These are phyloP conservation scores for Gibbula magus DNA, from an alignment of 2,888 invertebrate genomes.

Conservation along the genomic window DNA sequence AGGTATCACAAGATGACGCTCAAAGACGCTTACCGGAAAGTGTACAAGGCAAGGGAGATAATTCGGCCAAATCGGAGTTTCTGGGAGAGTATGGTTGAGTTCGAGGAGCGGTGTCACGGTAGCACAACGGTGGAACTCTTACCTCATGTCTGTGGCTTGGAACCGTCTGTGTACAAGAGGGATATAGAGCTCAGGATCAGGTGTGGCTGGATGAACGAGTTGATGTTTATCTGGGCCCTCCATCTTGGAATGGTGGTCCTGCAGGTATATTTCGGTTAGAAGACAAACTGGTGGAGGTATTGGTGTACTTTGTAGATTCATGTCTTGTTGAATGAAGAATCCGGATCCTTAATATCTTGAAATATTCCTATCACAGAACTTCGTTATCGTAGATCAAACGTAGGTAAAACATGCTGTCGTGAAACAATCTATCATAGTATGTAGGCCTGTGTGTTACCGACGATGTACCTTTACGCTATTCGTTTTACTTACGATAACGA, in stretches of 20 bases:
- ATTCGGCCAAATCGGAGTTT: constrained; percentile 59
- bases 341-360: too few relatives aligned
- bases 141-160: constrained; percentile 50
- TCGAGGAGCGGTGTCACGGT: constrained; percentile 47
- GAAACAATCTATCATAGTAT: too few relatives aligned
- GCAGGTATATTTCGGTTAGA: constrained; percentile 36
- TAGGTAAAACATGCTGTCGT: too few relatives aligned
- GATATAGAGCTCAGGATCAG: constrained; percentile 46
- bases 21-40: constrained; percentile 50
- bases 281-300: neutral
- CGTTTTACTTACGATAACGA: too few relatives aligned
- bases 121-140: constrained; percentile 51
- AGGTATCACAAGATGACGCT: constrained; percentile 48
- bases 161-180: constrained; percentile 41
- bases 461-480: too few relatives aligned
- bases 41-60: constrained; percentile 46
- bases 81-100: constrained; percentile 54
- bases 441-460: too few relatives aligned
- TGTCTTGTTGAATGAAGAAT: too few relatives aligned
- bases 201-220: constrained; percentile 51
- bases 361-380: too few relatives aligned
- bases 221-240: constrained; percentile 40
- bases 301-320: too few relatives aligned
- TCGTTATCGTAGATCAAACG: too few relatives aligned
- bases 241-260: constrained; percentile 44